Base-by-base conservation (phyloP, 2,797 vertebrate species). In the Eidolon dupreanum region DNA sequence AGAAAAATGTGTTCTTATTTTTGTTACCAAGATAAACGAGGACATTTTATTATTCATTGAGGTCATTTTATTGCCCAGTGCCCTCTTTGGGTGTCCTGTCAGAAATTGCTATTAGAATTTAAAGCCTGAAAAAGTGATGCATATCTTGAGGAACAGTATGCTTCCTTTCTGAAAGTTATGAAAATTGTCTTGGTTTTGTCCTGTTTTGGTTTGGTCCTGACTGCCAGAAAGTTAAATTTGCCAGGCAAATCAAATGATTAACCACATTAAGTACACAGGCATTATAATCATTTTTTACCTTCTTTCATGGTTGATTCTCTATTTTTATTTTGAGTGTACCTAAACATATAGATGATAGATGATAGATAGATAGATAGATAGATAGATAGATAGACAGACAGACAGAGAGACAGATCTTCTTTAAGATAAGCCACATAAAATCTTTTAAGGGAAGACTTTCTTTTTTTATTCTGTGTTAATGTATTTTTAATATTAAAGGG, bases 201-300 rank as follows among this genome's bases (percentile, higher is more conserved):
- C n/a, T 51, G 24, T 33, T 70, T 77, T 82, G 16, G 11, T 71
- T 90, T 81, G 51, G 41, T 74, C 28, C 73, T 74, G 17, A 19
- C 51, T 55, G 13, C n/a, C 68, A 82, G n/a, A n/a, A 85, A 71
- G 20, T 57, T 87, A 51, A 43, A 49, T 53, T 51, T 63, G 38
- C 57, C 51, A 89, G 57, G 28, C 13, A 63, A 91, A 79, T 74
- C 51, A 79, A 96, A 81, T 74, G 71, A 92, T 78, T 33, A 55
- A 43, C 11, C 11, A 38, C n/a, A 88, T 11, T 63, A 71, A 65
- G 46, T 65, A 22, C 36, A 71, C 8, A 33, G 20, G 5, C 41
- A 43, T 78, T 88, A 36, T 51, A 15, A 71, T 71, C 22, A 73
- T 55, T 78, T 74, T 88, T 89, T 81, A 74, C 33, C 8, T 75